Base-by-base conservation (phyloP, 2,888 invertebrate genomes). In the Apotomis betuletana region DNA sequence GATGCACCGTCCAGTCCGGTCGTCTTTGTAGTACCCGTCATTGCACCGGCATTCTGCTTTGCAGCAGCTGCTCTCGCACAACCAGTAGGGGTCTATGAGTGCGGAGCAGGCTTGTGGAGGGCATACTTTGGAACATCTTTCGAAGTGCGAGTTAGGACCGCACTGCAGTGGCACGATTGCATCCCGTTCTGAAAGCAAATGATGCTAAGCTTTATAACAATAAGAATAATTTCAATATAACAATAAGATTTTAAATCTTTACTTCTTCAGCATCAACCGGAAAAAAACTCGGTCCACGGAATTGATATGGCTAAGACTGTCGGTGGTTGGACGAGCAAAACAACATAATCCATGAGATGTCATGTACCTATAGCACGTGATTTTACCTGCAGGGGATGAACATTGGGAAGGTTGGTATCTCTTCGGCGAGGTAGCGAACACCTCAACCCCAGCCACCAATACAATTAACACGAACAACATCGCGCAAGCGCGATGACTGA, bases 91-190 rank as follows among this genome's bases (percentile, higher is more conserved):
- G 49, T 63, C 69, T 58, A 55, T 41, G 41, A 58, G 58, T 5
- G 55, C 6, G 3, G 51, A 44, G 51, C 69, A 70, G 52, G 51
- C 44, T 52, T 70, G 51, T n/a, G 69, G 51, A 51, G 69, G 69
- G 58, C 52, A 63, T 27, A 58, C 41, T 44, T 70, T 57, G 5
- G 69, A 70, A 27, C 69, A 64, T 41, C 38, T 12, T 13, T 64
- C 69, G 44, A 52, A 70, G 41, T 70, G 58, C 44, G 57, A 63
- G 13, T 87, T 75, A 87, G 63, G 63, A 44, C 69, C 69, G 58
- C 69, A 70, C 41, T 52, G 4, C 10, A 57, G 27, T 4, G 15
- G 63, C 52, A 10, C 13, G 4, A 12, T n/a, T 13, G 41, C n/a
- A 12, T 36, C 9, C n/a, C 51, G 55, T 55, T 54, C 68, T 61